These are phyloP conservation scores for Tanypteryx hageni DNA, from an alignment of 2,888 invertebrate genomes.

Conservation along the genomic window DNA sequence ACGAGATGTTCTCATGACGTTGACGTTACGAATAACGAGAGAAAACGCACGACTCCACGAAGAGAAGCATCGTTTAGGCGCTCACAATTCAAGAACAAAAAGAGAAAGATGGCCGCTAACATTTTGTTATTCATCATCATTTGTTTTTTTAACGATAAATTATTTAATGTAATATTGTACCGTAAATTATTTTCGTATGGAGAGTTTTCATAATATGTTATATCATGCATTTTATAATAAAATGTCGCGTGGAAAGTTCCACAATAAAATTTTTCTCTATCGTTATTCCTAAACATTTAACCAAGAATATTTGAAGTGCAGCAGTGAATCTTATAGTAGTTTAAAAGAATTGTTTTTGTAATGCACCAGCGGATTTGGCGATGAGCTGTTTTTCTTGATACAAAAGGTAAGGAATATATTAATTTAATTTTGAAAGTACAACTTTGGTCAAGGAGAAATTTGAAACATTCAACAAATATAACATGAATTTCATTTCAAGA, in stretches of 20 bases:
- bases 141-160: slow-evolving; percentile 6
- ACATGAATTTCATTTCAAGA: background rate
- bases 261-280: background rate
- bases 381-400: no score
- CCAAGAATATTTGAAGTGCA: no score
- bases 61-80: background rate
- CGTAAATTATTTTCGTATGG: slow-evolving; percentile 24
- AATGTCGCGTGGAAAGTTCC: background rate
- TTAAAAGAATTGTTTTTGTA: no score
- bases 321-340: no score
- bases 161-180: slow-evolving; percentile 22
- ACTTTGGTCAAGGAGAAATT: no score
- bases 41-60: background rate
- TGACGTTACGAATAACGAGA: background rate
- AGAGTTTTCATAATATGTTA: slow-evolving; percentile 3
- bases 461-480: background rate
- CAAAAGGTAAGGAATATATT: no score
- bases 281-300: no score
- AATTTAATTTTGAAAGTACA: no score
- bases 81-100: background rate
- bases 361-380: no score
- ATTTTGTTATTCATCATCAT: slow-evolving; percentile 19
- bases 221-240: slow-evolving; percentile 18
- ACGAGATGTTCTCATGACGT: background rate
- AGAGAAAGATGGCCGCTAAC: background rate